phyloP scores from a whole-genome alignment of 1,140 invertebrate species.

The Pseudomyrmex sp. region DNA sequence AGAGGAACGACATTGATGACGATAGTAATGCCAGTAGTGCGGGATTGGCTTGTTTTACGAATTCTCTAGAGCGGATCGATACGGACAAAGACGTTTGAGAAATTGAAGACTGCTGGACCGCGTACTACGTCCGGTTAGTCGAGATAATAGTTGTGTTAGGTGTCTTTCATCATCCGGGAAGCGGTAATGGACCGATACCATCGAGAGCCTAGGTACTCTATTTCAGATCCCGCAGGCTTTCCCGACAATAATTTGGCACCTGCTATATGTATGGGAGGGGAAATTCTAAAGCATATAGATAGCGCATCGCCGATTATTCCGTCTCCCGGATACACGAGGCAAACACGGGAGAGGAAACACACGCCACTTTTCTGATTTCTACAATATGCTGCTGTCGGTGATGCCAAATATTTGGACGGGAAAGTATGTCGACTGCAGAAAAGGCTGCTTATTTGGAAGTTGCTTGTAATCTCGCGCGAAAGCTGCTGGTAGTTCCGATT shows the following conservation, averaged over 20 bases:
- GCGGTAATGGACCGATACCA: constrained; percentile 62
- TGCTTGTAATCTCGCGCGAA: constrained; percentile 14
- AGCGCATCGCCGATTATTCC: constrained; percentile 24
- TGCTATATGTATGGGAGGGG: neutral
- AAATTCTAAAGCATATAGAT: constrained; percentile 16
- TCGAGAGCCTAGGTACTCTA: constrained; percentile 25
- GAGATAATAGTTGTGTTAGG: constrained; percentile 42
- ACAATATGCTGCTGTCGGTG: neutral
- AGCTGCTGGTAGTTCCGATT: constrained; percentile 1
- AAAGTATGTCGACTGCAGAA: constrained; percentile 22
- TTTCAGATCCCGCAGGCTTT: constrained; percentile 23
- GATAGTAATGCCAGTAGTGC: neutral
- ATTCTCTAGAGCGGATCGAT: constrained; percentile 63
- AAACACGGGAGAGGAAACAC: constrained; percentile 12
- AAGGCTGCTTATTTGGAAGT: neutral
- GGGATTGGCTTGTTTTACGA: constrained; percentile 30
- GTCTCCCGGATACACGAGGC: neutral
- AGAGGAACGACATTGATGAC: constrained; percentile 16
- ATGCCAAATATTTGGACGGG: constrained; percentile 39
- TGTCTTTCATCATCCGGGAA: constrained; percentile 53
- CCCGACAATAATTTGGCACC: constrained; percentile 57
- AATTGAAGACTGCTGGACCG: constrained; percentile 60
- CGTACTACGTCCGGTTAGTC: constrained; percentile 17
- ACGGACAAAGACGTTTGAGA: constrained; percentile 56
- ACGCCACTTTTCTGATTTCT: neutral